phyloP scores from a whole-genome alignment of 2,888 invertebrate genomes.

The Tanytarsus gracilentus region DNA sequence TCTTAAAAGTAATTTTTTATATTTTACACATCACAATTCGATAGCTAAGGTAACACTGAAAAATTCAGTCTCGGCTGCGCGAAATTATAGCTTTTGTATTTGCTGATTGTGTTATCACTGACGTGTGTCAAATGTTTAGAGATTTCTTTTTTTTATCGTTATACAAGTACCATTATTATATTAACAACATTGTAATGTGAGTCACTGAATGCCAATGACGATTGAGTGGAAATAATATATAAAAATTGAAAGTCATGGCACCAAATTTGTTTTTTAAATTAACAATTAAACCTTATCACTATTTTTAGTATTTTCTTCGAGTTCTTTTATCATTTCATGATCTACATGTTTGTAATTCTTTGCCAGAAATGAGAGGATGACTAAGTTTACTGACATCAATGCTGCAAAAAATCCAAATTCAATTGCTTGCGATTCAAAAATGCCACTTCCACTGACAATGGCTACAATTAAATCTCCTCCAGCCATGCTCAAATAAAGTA shows the following conservation, averaged over 20 bases:
- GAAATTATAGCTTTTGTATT: no score
- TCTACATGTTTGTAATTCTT: neutral
- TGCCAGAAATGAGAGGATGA: conserved; percentile 41
- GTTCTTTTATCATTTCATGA: neutral
- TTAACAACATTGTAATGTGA: no score
- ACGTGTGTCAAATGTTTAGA: no score
- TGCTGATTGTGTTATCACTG: no score
- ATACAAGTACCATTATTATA: no score
- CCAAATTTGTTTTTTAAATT: neutral
- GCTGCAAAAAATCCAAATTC: conserved; percentile 86
- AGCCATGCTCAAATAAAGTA: conserved; percentile 86
- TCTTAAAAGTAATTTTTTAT: no score
- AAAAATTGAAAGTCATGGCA: neutral
- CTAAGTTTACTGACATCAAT: conserved; percentile 75
- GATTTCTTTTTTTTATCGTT: no score
- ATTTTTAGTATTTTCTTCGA: neutral
- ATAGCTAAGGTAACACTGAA: no score
- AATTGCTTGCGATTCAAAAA: conserved; percentile 68
- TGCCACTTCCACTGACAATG: conserved; percentile 70
- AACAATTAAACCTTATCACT: neutral
- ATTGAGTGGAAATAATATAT: no score
- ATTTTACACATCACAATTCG: no score
- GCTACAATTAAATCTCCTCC: conserved; percentile 91
- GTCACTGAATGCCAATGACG: no score
- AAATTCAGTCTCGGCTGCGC: no score